Conservation (phyloP, 2,888 invertebrate genomes). For the Platycnemis pennipes region DNA sequence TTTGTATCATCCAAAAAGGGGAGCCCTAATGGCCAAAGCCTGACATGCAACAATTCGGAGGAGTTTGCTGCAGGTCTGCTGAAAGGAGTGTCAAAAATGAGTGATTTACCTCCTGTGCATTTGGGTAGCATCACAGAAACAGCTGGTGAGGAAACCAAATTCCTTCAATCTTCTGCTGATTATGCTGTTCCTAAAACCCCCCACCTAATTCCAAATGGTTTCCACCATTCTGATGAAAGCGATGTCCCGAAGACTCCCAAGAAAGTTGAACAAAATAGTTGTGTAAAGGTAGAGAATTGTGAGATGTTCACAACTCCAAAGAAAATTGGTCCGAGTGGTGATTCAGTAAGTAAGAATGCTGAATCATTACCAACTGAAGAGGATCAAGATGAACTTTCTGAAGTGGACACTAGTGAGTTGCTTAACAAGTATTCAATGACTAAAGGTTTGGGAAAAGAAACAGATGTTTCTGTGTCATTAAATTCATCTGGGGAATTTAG, state of each 20-base stretch:
- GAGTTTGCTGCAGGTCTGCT: not conserved
- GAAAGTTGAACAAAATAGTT: not conserved
- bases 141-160: not conserved
- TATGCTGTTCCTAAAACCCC: not conserved
- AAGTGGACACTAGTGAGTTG: conserved; percentile 19
- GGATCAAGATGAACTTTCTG: not conserved
- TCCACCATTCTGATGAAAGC: not conserved
- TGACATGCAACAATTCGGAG: not conserved
- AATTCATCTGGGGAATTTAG: not conserved
- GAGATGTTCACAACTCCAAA: not conserved
- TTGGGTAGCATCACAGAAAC: conserved; percentile 1
- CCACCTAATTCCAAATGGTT: not conserved
- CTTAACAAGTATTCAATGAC: conserved; percentile 41
- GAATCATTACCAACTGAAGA: not conserved
- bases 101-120: not conserved
- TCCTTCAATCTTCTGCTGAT: not conserved
- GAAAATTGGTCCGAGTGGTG: not conserved
- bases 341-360: not conserved
- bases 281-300: not conserved
- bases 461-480: not conserved
- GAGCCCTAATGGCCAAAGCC: not conserved
- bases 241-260: not conserved
- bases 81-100: not conserved
- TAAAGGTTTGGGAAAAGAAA: not conserved
- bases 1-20: not conserved